These are phyloP conservation scores for Acrocephalus scirpaceus DNA, from an alignment of 2,797 vertebrate species.

Conservation along the genomic window DNA sequence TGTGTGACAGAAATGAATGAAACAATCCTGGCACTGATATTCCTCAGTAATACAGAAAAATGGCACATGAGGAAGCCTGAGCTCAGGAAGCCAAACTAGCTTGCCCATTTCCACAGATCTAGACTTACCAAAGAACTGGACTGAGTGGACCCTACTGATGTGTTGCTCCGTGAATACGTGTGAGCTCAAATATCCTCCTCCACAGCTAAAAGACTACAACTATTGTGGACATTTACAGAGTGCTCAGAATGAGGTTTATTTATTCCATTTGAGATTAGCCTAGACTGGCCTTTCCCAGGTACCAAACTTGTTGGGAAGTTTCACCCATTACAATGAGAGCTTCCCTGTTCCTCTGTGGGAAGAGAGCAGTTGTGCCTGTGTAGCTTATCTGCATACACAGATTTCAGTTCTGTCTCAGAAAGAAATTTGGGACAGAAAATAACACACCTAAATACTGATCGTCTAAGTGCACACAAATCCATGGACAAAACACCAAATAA, in stretches of 20 bases:
- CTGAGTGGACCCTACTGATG: not conserved
- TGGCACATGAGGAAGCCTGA: rapidly evolving
- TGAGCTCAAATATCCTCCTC: not conserved
- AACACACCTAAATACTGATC: not conserved
- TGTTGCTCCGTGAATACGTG: rapidly evolving
- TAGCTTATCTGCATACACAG: not conserved
- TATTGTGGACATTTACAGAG: not conserved
- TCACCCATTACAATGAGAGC: not conserved
- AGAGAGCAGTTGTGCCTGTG: not conserved
- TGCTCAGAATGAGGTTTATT: not conserved
- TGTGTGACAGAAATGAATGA: not conserved
- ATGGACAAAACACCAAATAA: not conserved
- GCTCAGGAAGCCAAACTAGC: not conserved
- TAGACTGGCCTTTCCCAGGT: not conserved
- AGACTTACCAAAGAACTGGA: not conserved
- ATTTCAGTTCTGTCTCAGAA: not conserved
- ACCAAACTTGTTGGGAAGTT: not conserved
- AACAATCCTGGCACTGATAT: not conserved
- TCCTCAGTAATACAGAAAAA: not conserved
- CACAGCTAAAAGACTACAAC: rapidly evolving
- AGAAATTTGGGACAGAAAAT: not conserved
- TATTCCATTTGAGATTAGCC: not conserved
- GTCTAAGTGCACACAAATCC: not conserved
- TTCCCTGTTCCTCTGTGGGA: not conserved
- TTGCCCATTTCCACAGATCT: not conserved